These are phyloP conservation scores for Drosophila parvula DNA, from an alignment of 1,140 invertebrate species.

Conservation along the genomic window DNA sequence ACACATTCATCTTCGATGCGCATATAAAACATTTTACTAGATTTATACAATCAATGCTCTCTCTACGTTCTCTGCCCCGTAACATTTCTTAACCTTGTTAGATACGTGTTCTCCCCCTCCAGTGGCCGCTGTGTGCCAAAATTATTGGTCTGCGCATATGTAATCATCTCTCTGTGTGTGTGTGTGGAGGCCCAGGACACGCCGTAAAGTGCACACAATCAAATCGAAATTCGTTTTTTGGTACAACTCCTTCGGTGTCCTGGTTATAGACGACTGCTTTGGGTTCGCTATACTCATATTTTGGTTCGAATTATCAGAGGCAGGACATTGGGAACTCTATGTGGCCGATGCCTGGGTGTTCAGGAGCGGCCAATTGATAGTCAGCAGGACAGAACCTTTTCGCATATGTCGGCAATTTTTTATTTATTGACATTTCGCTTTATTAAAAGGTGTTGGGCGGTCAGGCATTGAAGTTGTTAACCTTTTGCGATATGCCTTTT, in stretches of 20 bases:
- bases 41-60: constrained; percentile 76
- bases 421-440: constrained; percentile 67
- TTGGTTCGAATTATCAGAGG: not conserved
- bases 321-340: constrained; percentile 5
- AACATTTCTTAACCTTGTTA: constrained; percentile 77
- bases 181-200: constrained; percentile 47
- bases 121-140: constrained; percentile 36
- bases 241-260: constrained; percentile 38
- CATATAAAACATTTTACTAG: constrained; percentile 82
- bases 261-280: constrained; percentile 23
- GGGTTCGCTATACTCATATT: not conserved
- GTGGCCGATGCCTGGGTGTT: not conserved
- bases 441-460: constrained; percentile 69
- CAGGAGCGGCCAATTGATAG: constrained; percentile 13
- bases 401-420: constrained; percentile 79
- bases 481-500: not conserved
- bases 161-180: constrained; percentile 67
- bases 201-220: constrained; percentile 80
- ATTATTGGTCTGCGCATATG: constrained; percentile 81
- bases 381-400: constrained; percentile 46
- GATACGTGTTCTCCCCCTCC: constrained; percentile 48
- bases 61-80: constrained; percentile 35
- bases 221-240: constrained; percentile 79
- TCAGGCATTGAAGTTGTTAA: not conserved
- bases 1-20: constrained; percentile 50